Conservation (phyloP, 2,113 vertebrate species). For the Okapia johnstoni region DNA sequence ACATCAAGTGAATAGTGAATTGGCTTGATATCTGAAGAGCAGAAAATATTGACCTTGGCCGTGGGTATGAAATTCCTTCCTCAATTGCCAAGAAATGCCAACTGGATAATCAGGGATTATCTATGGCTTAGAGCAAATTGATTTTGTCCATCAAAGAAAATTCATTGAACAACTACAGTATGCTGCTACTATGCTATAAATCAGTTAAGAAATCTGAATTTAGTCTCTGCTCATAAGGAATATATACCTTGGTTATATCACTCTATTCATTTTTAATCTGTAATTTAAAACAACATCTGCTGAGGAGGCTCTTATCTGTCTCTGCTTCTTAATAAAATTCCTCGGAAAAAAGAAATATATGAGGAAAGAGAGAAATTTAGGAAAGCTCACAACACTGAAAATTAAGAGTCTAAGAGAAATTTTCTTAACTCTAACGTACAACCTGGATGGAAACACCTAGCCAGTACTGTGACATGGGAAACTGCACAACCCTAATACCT, state of each 20-base stretch:
- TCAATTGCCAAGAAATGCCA: background rate
- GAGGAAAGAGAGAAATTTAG: background rate
- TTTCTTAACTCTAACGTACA: background rate
- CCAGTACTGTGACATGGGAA: background rate
- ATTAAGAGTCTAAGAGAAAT: background rate
- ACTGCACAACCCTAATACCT: background rate
- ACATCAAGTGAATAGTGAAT: background rate
- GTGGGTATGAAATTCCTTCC: background rate
- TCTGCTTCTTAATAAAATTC: background rate
- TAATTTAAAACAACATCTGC: background rate
- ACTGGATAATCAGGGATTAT: background rate
- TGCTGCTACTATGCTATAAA: background rate
- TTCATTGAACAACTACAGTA: background rate
- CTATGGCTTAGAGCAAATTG: background rate
- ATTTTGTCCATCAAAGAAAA: background rate
- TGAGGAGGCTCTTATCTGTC: background rate
- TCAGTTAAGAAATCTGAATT: background rate
- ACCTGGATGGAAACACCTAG: background rate
- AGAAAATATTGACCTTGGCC: background rate
- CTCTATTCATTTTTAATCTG: background rate
- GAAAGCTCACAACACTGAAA: background rate
- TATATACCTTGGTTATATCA: background rate
- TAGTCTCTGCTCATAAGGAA: background rate
- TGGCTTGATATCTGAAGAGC: background rate
- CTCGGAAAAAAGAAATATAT: background rate